A percentile compares a stretch with the other conserved stretches of the same genome.
Evolutionary conservation across 2,113 vertebrate genomes (phyloP).

Genomic region (Heterotis niloticus): DNA sequence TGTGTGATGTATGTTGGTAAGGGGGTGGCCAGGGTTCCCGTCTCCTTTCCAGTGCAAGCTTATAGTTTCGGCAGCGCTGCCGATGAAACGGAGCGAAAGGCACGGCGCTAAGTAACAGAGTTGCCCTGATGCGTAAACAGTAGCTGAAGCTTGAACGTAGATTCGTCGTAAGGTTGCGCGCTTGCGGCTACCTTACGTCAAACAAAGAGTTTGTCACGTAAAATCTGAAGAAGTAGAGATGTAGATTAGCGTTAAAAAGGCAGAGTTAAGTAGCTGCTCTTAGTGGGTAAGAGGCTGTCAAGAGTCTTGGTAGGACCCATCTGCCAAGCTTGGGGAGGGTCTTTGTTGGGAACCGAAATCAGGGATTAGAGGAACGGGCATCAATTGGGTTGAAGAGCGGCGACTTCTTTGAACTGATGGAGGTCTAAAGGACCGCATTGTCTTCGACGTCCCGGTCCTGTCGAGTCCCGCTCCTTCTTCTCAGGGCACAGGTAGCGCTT

Average conservation of each 20-base stretch:
- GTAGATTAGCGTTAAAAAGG: not conserved
- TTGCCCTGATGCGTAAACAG: too few relatives aligned
- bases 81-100: not conserved
- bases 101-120: not conserved
- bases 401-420: slow-evolving; percentile 29
- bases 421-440: slow-evolving; percentile 28
- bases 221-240: not conserved
- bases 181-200: not conserved
- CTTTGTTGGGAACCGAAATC: not conserved
- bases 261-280: not conserved
- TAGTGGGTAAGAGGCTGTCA: not conserved
- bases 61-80: not conserved
- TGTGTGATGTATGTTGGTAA: not conserved
- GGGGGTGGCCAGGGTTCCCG: not conserved
- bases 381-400: slow-evolving; percentile 12
- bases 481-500: slow-evolving; percentile 32
- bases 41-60: not conserved
- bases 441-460: slow-evolving; percentile 12
- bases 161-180: not conserved
- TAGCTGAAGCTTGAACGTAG: not conserved
- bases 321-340: not conserved
- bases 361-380: not conserved
- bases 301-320: not conserved
- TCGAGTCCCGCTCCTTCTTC: slow-evolving; percentile 31
- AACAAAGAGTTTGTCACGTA: not conserved